Conservation (phyloP, 2,113 vertebrate species). For the Galeopterus variegatus region DNA sequence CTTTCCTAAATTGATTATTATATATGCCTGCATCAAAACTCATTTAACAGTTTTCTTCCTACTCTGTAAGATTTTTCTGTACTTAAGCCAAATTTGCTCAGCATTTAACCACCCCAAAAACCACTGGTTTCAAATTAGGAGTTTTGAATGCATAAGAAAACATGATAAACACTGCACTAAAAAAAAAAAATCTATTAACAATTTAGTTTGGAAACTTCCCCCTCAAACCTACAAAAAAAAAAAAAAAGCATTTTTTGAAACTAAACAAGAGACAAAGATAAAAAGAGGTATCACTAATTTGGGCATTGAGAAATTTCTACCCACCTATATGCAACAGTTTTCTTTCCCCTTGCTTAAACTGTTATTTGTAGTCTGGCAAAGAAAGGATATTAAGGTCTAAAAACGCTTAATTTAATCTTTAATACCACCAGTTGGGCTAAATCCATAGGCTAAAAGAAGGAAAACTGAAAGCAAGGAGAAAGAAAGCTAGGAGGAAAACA, state of each 20-base stretch:
- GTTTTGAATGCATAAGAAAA: slow-evolving; percentile 24
- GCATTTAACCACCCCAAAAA: slow-evolving; percentile 37
- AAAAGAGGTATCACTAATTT: neutral
- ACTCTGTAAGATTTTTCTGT: slow-evolving; percentile 48
- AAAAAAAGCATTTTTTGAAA: slow-evolving; percentile 27
- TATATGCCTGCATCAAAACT: neutral
- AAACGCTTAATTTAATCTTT: slow-evolving; percentile 46
- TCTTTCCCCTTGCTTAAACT: neutral
- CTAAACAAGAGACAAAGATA: neutral
- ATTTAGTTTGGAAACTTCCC: slow-evolving; percentile 45
- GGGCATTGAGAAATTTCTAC: neutral
- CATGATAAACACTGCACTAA: neutral
- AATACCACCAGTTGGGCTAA: slow-evolving; percentile 44
- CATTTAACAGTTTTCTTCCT: slow-evolving; percentile 30
- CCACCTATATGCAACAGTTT: neutral
- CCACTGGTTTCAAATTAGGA: slow-evolving; percentile 26
- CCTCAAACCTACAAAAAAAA: neutral
- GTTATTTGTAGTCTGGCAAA: slow-evolving; percentile 44
- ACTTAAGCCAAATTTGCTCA: slow-evolving; percentile 45
- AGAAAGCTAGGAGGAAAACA: neutral
- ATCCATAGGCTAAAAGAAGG: slow-evolving; percentile 20
- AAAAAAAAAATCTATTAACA: slow-evolving; percentile 27
- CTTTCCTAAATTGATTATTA: slow-evolving; percentile 26
- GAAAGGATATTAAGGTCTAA: slow-evolving; percentile 30
- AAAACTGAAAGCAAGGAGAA: neutral